Conservation (phyloP, 2,113 vertebrate genomes). For the Alouatta palliata region DNA sequence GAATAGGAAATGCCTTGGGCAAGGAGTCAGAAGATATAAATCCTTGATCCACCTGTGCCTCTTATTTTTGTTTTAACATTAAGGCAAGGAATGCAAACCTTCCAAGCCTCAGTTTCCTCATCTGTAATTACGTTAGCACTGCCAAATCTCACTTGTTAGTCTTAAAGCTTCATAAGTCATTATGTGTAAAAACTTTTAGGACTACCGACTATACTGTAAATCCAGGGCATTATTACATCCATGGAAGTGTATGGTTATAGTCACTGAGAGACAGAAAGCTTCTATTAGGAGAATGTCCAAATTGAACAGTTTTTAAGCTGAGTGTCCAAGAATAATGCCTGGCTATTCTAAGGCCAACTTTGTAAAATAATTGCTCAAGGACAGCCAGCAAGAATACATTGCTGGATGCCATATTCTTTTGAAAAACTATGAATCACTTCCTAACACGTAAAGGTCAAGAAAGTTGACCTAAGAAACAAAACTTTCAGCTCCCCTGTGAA, state of each 20-base stretch:
- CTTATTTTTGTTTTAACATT: background rate
- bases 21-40: background rate
- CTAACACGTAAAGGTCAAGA: constrained; percentile 13
- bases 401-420: background rate
- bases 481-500: background rate
- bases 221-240: background rate
- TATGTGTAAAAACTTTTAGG: background rate
- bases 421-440: background rate
- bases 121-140: background rate
- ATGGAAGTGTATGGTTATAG: background rate
- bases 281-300: background rate
- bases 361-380: background rate
- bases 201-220: background rate
- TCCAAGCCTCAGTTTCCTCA: background rate
- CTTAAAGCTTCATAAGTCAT: background rate
- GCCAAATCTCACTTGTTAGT: background rate
- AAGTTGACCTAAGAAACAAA: background rate
- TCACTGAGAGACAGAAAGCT: background rate
- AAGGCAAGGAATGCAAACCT: background rate
- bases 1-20: background rate
- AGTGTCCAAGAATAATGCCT: background rate
- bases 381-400: background rate
- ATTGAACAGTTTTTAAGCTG: background rate
- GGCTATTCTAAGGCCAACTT: background rate
- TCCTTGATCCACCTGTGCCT: background rate